Evolutionary conservation across 2,888 invertebrate species (phyloP).

Genomic region (Drosophila ustulata): DNA sequence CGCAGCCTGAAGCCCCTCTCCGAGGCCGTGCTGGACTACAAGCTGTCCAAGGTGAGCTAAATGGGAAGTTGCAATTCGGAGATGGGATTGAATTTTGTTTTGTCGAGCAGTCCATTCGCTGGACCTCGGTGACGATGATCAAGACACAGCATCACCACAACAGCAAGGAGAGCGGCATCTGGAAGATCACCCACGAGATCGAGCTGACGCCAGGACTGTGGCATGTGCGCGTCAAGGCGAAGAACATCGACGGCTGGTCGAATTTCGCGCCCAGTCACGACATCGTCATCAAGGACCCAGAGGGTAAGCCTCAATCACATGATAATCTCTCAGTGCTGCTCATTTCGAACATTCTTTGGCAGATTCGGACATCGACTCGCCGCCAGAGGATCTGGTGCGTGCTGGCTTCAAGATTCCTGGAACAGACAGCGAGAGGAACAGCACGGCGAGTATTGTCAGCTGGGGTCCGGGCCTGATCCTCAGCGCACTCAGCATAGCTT

Average conservation of each 20-base stretch:
- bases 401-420: conserved; percentile 66
- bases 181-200: conserved; percentile 83
- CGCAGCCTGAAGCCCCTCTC: conserved; percentile 82
- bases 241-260: conserved; percentile 83
- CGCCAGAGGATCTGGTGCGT: conserved; percentile 72
- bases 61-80: background rate
- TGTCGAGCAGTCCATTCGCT: conserved; percentile 71
- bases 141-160: conserved; percentile 78
- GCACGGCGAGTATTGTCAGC: conserved; percentile 14
- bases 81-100: background rate
- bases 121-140: conserved; percentile 81
- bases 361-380: conserved; percentile 40
- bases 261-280: conserved; percentile 79
- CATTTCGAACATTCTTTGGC: background rate
- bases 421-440: background rate
- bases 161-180: conserved; percentile 74
- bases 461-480: conserved; percentile 20
- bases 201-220: conserved; percentile 80
- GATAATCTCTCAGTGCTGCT: background rate
- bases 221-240: conserved; percentile 82
- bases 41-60: conserved; percentile 78
- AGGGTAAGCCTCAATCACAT: conserved; percentile 41
- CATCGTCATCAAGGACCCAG: conserved; percentile 67
- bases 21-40: conserved; percentile 83
- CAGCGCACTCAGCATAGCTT: conserved; percentile 18